phyloP scores from a whole-genome alignment of 2,888 invertebrate species.

The Platycnemis pennipes region DNA sequence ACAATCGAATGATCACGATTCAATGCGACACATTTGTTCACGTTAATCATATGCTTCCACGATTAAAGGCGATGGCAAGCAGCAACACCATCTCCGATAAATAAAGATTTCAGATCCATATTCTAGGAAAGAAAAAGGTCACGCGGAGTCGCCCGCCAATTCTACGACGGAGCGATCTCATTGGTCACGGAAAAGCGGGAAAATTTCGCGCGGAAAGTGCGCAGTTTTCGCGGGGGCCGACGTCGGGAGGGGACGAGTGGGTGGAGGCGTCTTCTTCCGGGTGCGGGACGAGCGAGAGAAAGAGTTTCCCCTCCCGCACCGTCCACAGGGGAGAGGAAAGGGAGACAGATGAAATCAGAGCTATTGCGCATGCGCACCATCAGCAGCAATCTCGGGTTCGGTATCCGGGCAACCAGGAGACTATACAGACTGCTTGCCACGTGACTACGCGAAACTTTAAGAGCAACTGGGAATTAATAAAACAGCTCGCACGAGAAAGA shows the following conservation, averaged over 20 bases:
- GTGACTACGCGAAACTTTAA: not conserved
- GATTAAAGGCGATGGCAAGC: not conserved
- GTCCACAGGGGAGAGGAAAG: not conserved
- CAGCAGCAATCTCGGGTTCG: not conserved
- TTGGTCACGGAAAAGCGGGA: conserved; percentile 54
- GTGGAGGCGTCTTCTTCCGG: conserved; percentile 31
- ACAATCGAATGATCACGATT: too few species aligned
- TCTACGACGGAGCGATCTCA: not conserved
- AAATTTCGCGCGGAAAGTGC: conserved; percentile 57
- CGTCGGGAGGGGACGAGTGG: not conserved
- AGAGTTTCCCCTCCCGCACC: not conserved
- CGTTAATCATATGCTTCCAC: not conserved
- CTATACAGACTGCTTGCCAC: conserved; percentile 12
- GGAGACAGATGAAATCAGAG: not conserved
- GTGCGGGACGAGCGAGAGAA: not conserved
- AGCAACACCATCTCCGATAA: not conserved
- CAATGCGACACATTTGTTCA: too few species aligned
- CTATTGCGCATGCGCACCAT: not conserved
- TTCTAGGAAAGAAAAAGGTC: not conserved
- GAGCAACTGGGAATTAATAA: not conserved
- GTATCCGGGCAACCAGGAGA: conserved; percentile 16
- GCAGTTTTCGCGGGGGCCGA: conserved; percentile 30
- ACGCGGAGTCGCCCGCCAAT: conserved; percentile 12
- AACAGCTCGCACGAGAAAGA: not conserved
- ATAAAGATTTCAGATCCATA: not conserved